These are phyloP conservation scores for Biston betularia DNA, from an alignment of 2,888 invertebrate genomes.

Conservation along the genomic window DNA sequence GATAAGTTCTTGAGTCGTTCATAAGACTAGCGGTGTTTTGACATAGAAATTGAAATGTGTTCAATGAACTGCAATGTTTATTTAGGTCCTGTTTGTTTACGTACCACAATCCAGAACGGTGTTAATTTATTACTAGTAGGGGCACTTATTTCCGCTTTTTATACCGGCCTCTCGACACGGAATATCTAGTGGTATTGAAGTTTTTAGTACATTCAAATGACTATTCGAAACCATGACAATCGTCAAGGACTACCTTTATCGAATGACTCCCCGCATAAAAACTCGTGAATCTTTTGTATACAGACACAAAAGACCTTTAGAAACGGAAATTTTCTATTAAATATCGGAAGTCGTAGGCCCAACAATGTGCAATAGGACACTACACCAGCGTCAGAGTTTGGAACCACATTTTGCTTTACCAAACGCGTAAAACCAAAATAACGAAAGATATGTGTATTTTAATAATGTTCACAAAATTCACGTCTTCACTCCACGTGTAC, in stretches of 20 bases:
- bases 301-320: conserved; percentile 43
- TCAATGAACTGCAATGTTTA: conserved; percentile 31
- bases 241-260: conserved; percentile 59
- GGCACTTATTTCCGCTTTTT: conserved; percentile 28
- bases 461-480: too few species aligned
- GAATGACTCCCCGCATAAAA: conserved; percentile 48
- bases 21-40: conserved; percentile 6
- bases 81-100: conserved; percentile 26
- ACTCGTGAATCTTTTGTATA: conserved; percentile 58
- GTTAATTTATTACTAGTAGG: conserved; percentile 31
- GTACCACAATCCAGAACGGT: conserved; percentile 4
- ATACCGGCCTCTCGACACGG: conserved; percentile 28
- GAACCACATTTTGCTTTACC: background rate
- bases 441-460: background rate
- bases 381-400: background rate
- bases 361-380: conserved; percentile 40
- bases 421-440: conserved; percentile 8
- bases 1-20: background rate
- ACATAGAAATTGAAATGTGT: conserved; percentile 16
- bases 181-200: conserved; percentile 27
- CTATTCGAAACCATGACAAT: conserved; percentile 57
- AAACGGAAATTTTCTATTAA: conserved; percentile 41
- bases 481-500: too few species aligned
- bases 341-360: conserved; percentile 24
- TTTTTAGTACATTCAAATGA: conserved; percentile 41